Base-by-base conservation (phyloP, 2,113 vertebrate genomes). In the Sciurus niger region DNA sequence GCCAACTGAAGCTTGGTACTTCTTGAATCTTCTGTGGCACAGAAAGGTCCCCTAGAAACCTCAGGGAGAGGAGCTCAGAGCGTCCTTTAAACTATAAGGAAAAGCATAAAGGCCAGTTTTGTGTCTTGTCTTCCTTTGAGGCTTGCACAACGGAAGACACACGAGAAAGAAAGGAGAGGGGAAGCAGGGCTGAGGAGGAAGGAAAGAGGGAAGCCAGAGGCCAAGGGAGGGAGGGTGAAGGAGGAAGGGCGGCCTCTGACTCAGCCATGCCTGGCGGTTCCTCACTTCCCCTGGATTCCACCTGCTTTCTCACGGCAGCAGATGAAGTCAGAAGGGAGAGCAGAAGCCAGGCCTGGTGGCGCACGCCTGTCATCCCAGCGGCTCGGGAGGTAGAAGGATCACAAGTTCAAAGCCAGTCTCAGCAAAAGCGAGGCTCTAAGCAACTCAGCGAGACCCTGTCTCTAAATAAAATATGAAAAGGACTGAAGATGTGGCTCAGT, bases 71-170 rank as follows among this genome's bases (percentile, higher is more conserved):
- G 32, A 16, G 9, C 63, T 72, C 67, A 51, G 17, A 4, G 25
- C 37, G 46, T 67, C 60, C 46, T 7, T 9, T 48, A 48, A 48
- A 48, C 6, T 48, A 48, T 60, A 24, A 60, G 58, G 22, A 18
- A 84, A 85, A 68, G 10, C 10, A 1, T n/a, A 32, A 60, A 34
- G 63, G 22, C 2, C 2, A 10, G 0, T 74, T 90, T 96, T 87
- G 63, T 40, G 17, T 82, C 34, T n/a, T 46, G 8, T 90, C 58
- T 77, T 84, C 22, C 78, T 67, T 53, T 20, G 18, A 90, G 58
- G 22, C 90, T 72, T 93, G n/a, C 40, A 60, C 32, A 51, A 55
- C 16, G 17, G 37, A 40, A 96, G 96, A 74, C 8, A 34, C 7
- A 0, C 43, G 78, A 88, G 78, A 68, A 79, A 74, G 25, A 65